These are phyloP conservation scores for Pentalonia nigronervosa DNA, from an alignment of 1,140 invertebrate species.

Conservation along the genomic window DNA sequence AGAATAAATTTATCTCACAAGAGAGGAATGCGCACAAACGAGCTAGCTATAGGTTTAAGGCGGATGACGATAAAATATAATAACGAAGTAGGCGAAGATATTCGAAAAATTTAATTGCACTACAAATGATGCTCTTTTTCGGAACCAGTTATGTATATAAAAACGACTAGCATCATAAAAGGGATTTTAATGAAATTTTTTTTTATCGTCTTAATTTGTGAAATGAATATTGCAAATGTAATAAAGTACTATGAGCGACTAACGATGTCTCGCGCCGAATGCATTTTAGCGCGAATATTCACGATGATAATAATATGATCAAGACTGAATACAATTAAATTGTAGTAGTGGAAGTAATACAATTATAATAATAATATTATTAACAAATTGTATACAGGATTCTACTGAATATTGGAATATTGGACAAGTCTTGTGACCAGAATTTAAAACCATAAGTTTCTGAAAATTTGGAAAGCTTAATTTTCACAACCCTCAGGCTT, in stretches of 20 bases:
- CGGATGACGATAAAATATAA: not conserved
- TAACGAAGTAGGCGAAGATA: not conserved
- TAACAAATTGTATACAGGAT: not conserved
- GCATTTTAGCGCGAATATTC: not conserved
- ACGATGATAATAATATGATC: not conserved
- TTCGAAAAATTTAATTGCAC: not conserved
- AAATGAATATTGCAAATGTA: not conserved
- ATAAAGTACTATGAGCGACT: not conserved
- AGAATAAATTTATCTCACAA: not conserved
- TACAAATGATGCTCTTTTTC: not conserved
- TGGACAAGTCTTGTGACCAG: not conserved
- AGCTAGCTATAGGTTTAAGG: not conserved
- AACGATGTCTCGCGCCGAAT: not conserved
- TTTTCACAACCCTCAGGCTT: too few relatives aligned
- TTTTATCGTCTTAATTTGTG: not conserved
- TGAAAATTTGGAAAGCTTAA: too few relatives aligned
- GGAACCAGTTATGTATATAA: not conserved
- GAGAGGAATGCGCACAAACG: not conserved
- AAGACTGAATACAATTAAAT: not conserved
- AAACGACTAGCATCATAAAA: not conserved
- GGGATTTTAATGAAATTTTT: not conserved
- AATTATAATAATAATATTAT: too few relatives aligned
- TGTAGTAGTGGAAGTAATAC: not conserved
- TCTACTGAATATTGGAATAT: not conserved
- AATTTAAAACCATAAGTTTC: not conserved